Base-by-base conservation (phyloP, 1,140 invertebrate genomes). In the Sminthurides bifidus region DNA sequence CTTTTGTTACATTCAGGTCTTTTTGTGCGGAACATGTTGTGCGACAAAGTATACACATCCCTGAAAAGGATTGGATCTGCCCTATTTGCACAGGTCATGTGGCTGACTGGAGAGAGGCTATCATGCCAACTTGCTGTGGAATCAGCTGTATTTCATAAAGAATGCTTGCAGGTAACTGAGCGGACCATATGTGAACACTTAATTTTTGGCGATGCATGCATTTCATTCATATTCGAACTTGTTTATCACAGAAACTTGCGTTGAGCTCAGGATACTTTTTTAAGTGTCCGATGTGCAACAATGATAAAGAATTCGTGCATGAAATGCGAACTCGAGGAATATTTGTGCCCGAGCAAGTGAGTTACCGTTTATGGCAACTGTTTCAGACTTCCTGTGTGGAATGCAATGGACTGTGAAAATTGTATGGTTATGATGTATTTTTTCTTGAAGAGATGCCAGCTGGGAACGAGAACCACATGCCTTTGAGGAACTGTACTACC, bases 381-480 rank as follows among this genome's bases (percentile, higher is more conserved):
- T 41, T 41, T 41, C n/a, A 41, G 21, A 41, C 19, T 8, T 41
- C 15, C 6, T 8, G 15, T 19, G 19, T 41, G 40, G 5, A 8
- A 41, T 41, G 40, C 15, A 12, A 41, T n/a, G n/a, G n/a, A n/a
- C n/a, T n/a, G n/a, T n/a, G n/a, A n/a, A n/a, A n/a, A n/a, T n/a
- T n/a, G n/a, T n/a, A n/a, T n/a, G n/a, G n/a, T n/a, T n/a, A n/a
- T n/a, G n/a, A n/a, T n/a, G n/a, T n/a, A n/a, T n/a, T n/a, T n/a
- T n/a, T n/a, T n/a, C n/a, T 46, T 46, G 6, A 14, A 46, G 44
- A 66, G 81, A 83, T 73, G 81, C 81, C 10, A 76, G 79, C 3
- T 83, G 81, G 81, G 81, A 83, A 68, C 66, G 75, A 5, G 80
- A 78, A 46, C 78, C 78, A 21, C 75, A 81, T 70, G 79, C 80